Evolutionary conservation across 2,113 vertebrate genomes (phyloP).

Genomic region (Gila orcuttii): DNA sequence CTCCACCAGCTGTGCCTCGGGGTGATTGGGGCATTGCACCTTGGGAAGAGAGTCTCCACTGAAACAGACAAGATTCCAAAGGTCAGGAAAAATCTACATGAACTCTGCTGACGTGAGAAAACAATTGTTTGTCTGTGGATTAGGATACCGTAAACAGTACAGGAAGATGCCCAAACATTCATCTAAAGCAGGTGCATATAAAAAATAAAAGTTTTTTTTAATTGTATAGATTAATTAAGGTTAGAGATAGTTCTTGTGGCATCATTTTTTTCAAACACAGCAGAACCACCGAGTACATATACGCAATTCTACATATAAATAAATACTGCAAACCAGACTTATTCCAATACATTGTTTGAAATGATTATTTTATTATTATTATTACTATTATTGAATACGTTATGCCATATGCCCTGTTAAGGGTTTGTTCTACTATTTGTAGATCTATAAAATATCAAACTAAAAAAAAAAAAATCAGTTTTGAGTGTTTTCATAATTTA

Average conservation of each 20-base stretch:
- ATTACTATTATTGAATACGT: not conserved
- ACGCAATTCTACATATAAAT: not conserved
- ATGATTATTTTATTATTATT: too few relatives aligned
- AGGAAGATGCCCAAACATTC: not conserved
- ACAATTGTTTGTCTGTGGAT: not conserved
- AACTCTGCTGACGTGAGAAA: not conserved
- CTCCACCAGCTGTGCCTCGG: conserved; percentile 94
- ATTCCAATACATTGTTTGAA: too few relatives aligned
- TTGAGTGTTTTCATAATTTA: too few relatives aligned
- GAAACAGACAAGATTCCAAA: conserved; percentile 36
- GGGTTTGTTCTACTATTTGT: not conserved
- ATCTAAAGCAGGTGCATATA: not conserved
- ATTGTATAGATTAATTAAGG: not conserved
- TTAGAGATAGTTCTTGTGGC: not conserved
- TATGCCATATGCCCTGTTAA: not conserved
- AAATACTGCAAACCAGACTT: not conserved
- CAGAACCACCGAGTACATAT: not conserved
- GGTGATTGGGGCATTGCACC: conserved; percentile 96
- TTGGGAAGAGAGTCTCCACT: conserved; percentile 90
- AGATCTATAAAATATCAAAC: too few relatives aligned
- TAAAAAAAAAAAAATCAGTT: too few relatives aligned
- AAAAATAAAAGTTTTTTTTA: not conserved
- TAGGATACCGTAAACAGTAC: not conserved
- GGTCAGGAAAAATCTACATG: not conserved
- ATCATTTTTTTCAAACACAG: not conserved